These are phyloP conservation scores for Brachyalestes nurse DNA, from an alignment of 2,797 vertebrate species.

Conservation along the genomic window DNA sequence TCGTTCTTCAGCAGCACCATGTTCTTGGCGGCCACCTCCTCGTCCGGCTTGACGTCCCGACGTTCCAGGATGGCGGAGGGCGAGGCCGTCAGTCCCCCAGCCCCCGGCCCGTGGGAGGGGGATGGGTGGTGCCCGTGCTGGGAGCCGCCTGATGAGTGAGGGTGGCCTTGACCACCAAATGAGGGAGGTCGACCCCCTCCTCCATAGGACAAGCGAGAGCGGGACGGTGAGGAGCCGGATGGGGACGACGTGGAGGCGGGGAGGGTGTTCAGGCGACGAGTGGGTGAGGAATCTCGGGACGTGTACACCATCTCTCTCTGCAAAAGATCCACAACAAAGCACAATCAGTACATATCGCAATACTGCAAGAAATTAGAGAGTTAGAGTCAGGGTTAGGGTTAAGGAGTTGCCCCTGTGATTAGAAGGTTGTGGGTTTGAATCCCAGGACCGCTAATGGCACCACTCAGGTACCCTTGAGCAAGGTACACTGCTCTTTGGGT, in stretches of 20 bases:
- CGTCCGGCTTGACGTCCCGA: conserved; percentile 95
- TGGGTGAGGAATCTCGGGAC: conserved; percentile 95
- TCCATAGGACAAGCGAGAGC: conserved; percentile 94
- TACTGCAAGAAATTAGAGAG: no score
- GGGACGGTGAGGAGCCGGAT: conserved; percentile 87
- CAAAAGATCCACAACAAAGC: conserved; percentile 32
- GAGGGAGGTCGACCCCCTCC: conserved; percentile 92
- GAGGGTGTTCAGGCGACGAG: conserved; percentile 92
- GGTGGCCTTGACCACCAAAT: conserved; percentile 81
- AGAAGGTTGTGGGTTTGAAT: no score
- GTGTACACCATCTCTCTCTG: conserved; percentile 98
- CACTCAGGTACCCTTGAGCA: no score
- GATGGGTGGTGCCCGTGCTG: conserved; percentile 82
- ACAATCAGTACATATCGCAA: neutral
- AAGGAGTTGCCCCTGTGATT: no score
- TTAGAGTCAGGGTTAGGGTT: no score
- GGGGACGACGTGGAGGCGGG: conserved; percentile 85
- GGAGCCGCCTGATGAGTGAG: conserved; percentile 75
- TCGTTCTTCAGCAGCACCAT: conserved; percentile 95
- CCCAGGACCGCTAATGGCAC: no score
- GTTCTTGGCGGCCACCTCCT: conserved; percentile 91
- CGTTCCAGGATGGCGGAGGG: conserved; percentile 97
- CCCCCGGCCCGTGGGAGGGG: conserved; percentile 71
- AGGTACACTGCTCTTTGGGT: no score
- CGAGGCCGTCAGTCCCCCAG: conserved; percentile 86